Evolutionary conservation across 2,797 vertebrate species (phyloP), one percentile per base, ranked within the genome.

Genomic region (Meriones psammophilus): DNA sequence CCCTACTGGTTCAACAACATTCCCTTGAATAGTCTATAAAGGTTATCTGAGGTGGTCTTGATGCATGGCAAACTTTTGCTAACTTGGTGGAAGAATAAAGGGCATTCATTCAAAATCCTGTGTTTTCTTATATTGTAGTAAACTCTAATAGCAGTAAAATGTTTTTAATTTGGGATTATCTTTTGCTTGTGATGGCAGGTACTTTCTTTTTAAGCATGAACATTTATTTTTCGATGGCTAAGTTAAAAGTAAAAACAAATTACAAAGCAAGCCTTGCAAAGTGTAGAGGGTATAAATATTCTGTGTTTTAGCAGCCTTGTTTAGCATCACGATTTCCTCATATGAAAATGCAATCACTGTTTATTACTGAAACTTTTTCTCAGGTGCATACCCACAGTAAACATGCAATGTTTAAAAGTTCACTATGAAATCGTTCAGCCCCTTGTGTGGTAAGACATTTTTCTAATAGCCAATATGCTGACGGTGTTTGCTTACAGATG

Each of bases 1-100:
- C 68, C 54, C 50, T 78, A 90, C 73, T 54, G 88, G 50, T 94
- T 95, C 73, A 89, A n/a, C 46, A 46, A 50, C 3, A 77, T 26
- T 4, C 4, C 5, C 97, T 94, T 0, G 68, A 97, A 92, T 97
- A 96, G 97, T 97, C 96, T 98, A 94, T 95, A 96, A 98, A 97
- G 79, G 89, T 87, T 97, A 76, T 95, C 96, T 95, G 97, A 91
- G 93, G 94, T 93, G 85, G 94, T 97, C 94, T 96, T 87, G 92
- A 88, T 95, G 94, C 94, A 46, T 97, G 94, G 92, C 50, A 91
- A 94, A 66, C 83, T 93, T 98, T 95, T 92, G 93, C 78, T 97
- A 95, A 95, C 50, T 97, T 96, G 95, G 89, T 90, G 81, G 76
- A 95, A 96, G 85, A 93, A 97, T 90, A 71, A 96, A 97, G 95